Base-by-base conservation (phyloP, 1,140 invertebrate genomes). In the Anagrus nilaparvatae region DNA sequence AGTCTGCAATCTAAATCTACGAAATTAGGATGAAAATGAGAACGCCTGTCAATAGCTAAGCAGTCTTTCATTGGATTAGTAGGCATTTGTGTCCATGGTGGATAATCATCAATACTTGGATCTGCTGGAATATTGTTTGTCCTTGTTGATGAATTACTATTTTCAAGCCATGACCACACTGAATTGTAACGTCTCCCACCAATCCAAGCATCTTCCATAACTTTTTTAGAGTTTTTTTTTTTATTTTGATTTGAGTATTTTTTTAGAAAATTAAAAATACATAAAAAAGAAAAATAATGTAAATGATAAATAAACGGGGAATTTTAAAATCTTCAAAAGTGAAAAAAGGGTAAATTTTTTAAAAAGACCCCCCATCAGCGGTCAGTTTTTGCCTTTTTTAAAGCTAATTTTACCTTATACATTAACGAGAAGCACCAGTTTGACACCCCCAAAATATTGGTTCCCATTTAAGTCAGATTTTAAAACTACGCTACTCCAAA, bases 1-100 rank as follows among this genome's bases (percentile, higher is more conserved):
- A 55, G 38, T 41, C 52, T 41, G 32, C 55, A 59, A 31, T 57
- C 53, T 6, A 56, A 41, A 34, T 59, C 51, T 19, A 58, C 30
- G 23, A 59, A 59, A 39, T 49, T 55, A 3, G 54, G 49, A 30
- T 48, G 12, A 4, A 46, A 46, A 35, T 58, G 50, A 16, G 37
- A 40, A 8, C 32, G 35, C 14, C 50, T 38, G 28, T 53, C 50
- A 8, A 56, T 50, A 10, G 48, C 49, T 19, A 59, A 40, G 40
- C 57, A 59, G 25, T 55, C 52, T 42, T 56, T 54, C 0, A 43
- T 48, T n/a, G 50, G 46, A 44, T 51, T 41, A 3, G 13, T 39
- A 5, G 54, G 53, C 27, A 46, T 36, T 27, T 49, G 44, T 34
- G 31, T 47, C 55, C 55, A 58, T 3, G 55, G 55, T 23, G 55